Evolutionary conservation across 2,113 vertebrate genomes (phyloP), one percentile per base, ranked within the genome.

Genomic region (Grammatotria lemairii): DNA sequence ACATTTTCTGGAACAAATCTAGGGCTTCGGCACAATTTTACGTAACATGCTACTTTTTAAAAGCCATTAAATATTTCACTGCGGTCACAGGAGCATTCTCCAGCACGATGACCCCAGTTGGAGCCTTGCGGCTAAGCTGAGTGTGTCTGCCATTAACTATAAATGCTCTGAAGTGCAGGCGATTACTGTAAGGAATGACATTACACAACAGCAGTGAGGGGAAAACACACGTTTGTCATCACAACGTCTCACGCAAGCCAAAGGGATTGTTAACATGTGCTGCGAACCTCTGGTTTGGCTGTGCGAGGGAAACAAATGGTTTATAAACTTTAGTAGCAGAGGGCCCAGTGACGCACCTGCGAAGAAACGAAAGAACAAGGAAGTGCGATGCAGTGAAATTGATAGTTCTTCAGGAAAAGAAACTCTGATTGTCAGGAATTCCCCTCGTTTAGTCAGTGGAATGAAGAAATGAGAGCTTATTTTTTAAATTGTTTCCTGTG

Each of bases 201-300:
- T 65, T 80, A 49, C 6, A 49, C 35, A 53, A 53, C 31, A 82
- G 55, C 38, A 91, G 45, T 65, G 85, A 88, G 78, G 40, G 40
- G 70, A 73, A 85, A 58, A 89, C 85, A 86, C 35, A 73, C n/a
- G 4, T 53, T 65, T 91, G 85, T 88, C 73, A 88, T 86, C 81
- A 55, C 57, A 4, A 42, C 26, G 31, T 89, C 89, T 92, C 86
- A 91, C 17, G 79, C 83, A 83, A 92, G 63, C 54, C 23, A 51
- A 65, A 65, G 58, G 4, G 85, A 92, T 87, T 73, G 87, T 70
- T 93, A 83, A 90, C 92, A 93, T 92, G 70, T 94, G 91, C 82
- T 83, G 80, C 81, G 49, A 90, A 91, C 86, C 65, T 87, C 55
- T 80, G 85, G 88, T 89, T 84, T 80, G 51, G 83, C 82, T 94